These are phyloP conservation scores for Uropsilus gracilis DNA, from an alignment of 2,113 vertebrate genomes.

Conservation along the genomic window DNA sequence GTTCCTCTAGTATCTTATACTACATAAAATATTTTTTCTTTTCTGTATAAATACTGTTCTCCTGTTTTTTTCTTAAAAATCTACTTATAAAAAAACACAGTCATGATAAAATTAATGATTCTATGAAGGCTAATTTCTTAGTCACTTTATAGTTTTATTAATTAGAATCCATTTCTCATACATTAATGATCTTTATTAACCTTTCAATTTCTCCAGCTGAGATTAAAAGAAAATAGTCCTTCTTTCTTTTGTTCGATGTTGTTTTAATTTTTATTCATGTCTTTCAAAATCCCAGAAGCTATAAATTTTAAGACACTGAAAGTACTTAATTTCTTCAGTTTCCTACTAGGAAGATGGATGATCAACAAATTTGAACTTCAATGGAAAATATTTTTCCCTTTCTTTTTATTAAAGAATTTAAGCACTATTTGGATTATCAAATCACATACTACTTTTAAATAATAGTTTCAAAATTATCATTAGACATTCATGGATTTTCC, in stretches of 20 bases:
- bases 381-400: neutral
- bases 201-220: neutral
- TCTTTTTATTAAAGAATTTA: neutral
- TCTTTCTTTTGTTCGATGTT: neutral
- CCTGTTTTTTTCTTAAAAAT: neutral
- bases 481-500: slow-evolving; percentile 24
- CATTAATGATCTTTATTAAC: neutral
- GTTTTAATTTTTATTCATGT: slow-evolving; percentile 8
- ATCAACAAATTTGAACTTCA: neutral
- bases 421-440: slow-evolving; percentile 32
- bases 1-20: neutral
- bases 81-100: neutral
- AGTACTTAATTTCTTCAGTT: neutral
- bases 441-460: neutral
- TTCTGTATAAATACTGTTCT: neutral
- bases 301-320: neutral
- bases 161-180: slow-evolving; percentile 4
- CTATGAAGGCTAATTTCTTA: neutral
- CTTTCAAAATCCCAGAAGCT: neutral
- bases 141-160: neutral
- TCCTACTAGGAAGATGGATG: neutral
- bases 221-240: neutral
- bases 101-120: slow-evolving; percentile 4
- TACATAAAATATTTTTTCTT: neutral
- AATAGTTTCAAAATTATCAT: slow-evolving; percentile 35